A percentile compares a stretch with the other conserved stretches of the same genome.
Evolutionary conservation across 2,113 vertebrate genomes (phyloP).

Genomic region (Opisthocomus hoazin): DNA sequence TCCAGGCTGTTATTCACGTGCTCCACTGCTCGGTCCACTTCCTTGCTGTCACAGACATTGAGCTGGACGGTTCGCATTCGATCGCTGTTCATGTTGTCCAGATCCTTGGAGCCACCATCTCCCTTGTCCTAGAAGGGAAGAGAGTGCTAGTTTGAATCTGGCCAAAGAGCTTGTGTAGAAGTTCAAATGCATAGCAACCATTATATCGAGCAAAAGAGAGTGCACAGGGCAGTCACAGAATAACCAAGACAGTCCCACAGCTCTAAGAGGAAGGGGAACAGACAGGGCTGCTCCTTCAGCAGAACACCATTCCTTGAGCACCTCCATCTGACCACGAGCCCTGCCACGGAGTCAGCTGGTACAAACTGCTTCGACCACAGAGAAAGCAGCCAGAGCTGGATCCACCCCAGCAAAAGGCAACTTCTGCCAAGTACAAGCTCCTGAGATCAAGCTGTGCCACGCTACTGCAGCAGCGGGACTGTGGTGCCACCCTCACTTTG

Average conservation of each 20-base stretch:
- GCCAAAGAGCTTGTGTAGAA: neutral
- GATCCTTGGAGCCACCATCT: conserved; percentile 67
- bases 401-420: neutral
- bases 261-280: neutral
- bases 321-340: neutral
- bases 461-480: fast-evolving
- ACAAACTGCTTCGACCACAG: neutral
- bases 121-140: conserved; percentile 68
- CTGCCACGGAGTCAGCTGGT: neutral
- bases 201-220: neutral
- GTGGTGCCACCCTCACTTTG: neutral
- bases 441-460: neutral
- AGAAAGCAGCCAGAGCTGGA: neutral
- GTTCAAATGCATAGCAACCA: neutral
- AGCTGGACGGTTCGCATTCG: conserved; percentile 75
- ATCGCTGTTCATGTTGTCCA: conserved; percentile 75
- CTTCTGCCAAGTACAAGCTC: neutral
- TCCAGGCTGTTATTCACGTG: conserved; percentile 42
- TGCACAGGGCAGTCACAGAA: neutral
- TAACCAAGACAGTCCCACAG: neutral
- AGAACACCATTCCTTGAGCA: neutral
- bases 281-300: neutral
- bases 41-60: conserved; percentile 72
- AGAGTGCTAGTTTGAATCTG: neutral
- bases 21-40: conserved; percentile 67